These are phyloP conservation scores for Stratiomys singularior DNA, from an alignment of 2,888 invertebrate species.

Conservation along the genomic window DNA sequence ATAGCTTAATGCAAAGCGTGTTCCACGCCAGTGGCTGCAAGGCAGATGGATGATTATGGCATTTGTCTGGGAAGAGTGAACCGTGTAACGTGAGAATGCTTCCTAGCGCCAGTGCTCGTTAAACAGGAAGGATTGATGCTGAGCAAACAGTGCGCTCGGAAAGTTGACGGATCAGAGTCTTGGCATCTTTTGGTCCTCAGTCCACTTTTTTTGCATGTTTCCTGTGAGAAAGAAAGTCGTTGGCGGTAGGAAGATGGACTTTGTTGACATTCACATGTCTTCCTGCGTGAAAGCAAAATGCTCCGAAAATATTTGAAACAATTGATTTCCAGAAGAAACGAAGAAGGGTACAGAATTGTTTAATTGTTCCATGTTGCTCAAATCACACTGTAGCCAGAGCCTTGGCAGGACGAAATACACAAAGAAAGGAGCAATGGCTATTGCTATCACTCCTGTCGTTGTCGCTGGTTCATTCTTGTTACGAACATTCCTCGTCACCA, in stretches of 20 bases:
- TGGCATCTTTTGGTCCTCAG: too few relatives aligned
- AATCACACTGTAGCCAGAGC: not conserved
- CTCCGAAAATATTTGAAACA: too few relatives aligned
- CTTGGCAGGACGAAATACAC: not conserved
- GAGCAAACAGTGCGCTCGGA: not conserved
- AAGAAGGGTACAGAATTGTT: not conserved
- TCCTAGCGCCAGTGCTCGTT: not conserved
- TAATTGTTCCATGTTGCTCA: not conserved
- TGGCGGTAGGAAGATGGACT: too few relatives aligned
- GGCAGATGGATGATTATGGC: too few relatives aligned
- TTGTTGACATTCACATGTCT: too few relatives aligned
- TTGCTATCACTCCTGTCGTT: conserved; percentile 8
- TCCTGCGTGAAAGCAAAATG: too few relatives aligned
- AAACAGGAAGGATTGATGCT: not conserved
- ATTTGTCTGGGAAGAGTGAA: not conserved
- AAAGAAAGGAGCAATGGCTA: not conserved
- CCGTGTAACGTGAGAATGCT: not conserved
- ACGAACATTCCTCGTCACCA: not conserved
- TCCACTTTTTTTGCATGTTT: too few relatives aligned
- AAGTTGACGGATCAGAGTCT: not conserved
- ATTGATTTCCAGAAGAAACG: too few relatives aligned
- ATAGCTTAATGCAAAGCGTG: conserved; percentile 35
- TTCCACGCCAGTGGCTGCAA: not conserved
- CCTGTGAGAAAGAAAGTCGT: too few relatives aligned
- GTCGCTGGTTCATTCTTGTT: not conserved